Conservation (phyloP, 2,113 vertebrate species). For the Rhinopomastus cyanomelas region DNA sequence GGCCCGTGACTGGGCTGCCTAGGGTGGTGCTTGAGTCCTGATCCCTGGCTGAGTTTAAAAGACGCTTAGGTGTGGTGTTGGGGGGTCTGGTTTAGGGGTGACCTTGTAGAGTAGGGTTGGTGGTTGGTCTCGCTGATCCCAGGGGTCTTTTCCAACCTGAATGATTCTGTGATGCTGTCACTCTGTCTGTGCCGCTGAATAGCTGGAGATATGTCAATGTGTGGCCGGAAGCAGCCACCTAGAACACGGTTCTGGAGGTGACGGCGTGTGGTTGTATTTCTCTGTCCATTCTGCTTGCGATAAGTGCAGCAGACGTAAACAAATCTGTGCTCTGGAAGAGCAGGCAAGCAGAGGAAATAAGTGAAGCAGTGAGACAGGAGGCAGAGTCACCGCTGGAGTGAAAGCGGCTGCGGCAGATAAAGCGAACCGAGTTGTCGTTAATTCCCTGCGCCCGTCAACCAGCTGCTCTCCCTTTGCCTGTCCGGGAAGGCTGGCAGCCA, state of each 20-base stretch:
- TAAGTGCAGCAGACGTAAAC: neutral
- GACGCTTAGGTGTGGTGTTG: too few species aligned
- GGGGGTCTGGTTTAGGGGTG: too few species aligned
- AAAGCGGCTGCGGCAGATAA: neutral
- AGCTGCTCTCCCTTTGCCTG: constrained; percentile 7
- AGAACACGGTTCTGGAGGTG: neutral
- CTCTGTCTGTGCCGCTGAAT: too few species aligned
- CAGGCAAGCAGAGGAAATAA: neutral
- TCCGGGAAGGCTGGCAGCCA: neutral
- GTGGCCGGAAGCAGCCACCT: neutral
- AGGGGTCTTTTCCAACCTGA: too few species aligned
- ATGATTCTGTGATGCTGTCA: too few species aligned
- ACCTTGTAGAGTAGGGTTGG: too few species aligned
- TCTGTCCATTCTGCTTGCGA: neutral
- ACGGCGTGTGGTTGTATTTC: neutral
- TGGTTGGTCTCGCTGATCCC: too few species aligned
- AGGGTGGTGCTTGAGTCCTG: too few species aligned
- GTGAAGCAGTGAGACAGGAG: neutral
- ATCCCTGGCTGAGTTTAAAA: too few species aligned
- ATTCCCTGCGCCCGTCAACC: neutral
- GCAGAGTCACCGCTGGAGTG: rapidly evolving
- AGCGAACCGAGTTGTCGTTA: neutral
- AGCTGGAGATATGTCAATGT: neutral
- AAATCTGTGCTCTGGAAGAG: neutral
- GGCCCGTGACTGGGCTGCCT: too few species aligned